Evolutionary conservation across 1,140 invertebrate species (phyloP), one percentile per base, ranked within the genome.

Genomic region (Dinoponera quadriceps): DNA sequence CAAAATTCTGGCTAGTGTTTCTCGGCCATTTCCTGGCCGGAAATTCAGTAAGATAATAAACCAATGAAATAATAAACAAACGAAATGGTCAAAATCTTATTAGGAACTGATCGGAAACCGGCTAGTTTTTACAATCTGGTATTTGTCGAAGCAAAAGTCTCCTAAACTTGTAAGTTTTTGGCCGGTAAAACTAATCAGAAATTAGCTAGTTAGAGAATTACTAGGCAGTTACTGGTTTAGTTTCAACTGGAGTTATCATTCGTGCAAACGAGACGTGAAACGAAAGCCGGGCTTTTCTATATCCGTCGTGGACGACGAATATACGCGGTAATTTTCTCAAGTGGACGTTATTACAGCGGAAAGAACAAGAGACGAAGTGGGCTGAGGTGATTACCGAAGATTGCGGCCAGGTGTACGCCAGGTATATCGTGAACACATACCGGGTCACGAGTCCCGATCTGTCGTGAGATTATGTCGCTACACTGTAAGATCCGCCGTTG

Each of bases 271-370:
- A 78, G 74, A 78, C 57, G 51, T 44, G 73, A 29, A 78, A 44
- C 29, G 63, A 68, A 78, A 68, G 25, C 63, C 20, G 0, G 74
- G 18, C 62, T 38, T 78, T 68, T 78, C 74, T 68, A 78, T 78
- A 78, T 78, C 74, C 74, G 74, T 77, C 74, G 22, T 55, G 49
- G 74, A 68, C 74, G 74, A 78, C n/a, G n/a, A n/a, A 54, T 68
- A 68, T 68, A 49, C 74, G 63, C 74, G 74, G 74, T 27, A 78
- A 78, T 78, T 78, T 78, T 78, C 62, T 55, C 20, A 78, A 78
- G 74, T 78, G 74, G 74, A 78, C 63, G 74, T 78, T 78, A 78
- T 78, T 78, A 78, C 29, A 20, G n/a, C 49, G 49, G 74, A 78
- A 78, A 78, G 74, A 68, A 78, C 74, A 78, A 68, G 74, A 63